phyloP scores from a whole-genome alignment of 2,888 invertebrate genomes.

The Amphimallon solstitiale region DNA sequence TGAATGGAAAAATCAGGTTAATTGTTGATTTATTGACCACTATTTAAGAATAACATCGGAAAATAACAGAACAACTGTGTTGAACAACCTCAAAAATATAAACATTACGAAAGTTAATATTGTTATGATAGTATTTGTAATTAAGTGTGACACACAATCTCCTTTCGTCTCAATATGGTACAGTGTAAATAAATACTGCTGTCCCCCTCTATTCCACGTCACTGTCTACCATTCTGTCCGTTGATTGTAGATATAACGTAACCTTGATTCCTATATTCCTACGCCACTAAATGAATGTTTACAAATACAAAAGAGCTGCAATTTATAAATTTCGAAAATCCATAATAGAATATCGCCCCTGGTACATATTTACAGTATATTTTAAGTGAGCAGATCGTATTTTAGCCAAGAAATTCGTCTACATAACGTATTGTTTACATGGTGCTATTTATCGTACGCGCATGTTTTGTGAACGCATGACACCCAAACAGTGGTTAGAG shows the following conservation, averaged over 20 bases:
- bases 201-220: slow-evolving; percentile 45
- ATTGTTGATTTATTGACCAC: too few species aligned
- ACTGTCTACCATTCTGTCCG: slow-evolving; percentile 50
- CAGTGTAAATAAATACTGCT: slow-evolving; percentile 43
- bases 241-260: slow-evolving; percentile 54
- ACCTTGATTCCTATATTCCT: slow-evolving; percentile 56
- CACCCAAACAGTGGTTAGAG: slow-evolving; percentile 60
- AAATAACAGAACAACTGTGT: too few species aligned
- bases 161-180: slow-evolving; percentile 34
- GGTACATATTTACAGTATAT: neutral
- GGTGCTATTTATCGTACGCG: slow-evolving; percentile 58
- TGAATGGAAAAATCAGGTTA: too few species aligned
- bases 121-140: slow-evolving; percentile 11
- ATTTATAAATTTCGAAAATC: slow-evolving; percentile 8
- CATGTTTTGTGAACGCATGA: slow-evolving; percentile 55
- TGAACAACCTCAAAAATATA: too few species aligned
- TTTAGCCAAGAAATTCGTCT: neutral
- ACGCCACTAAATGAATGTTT: slow-evolving; percentile 50
- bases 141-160: slow-evolving; percentile 11
- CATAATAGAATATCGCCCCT: neutral
- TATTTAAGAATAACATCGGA: too few species aligned
- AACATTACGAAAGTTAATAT: too few species aligned
- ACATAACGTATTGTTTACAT: slow-evolving; percentile 54
- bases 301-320: slow-evolving; percentile 43
- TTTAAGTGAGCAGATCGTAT: neutral